Conservation (phyloP, 1,140 invertebrate species). For the Ceratosolen solmsi region DNA sequence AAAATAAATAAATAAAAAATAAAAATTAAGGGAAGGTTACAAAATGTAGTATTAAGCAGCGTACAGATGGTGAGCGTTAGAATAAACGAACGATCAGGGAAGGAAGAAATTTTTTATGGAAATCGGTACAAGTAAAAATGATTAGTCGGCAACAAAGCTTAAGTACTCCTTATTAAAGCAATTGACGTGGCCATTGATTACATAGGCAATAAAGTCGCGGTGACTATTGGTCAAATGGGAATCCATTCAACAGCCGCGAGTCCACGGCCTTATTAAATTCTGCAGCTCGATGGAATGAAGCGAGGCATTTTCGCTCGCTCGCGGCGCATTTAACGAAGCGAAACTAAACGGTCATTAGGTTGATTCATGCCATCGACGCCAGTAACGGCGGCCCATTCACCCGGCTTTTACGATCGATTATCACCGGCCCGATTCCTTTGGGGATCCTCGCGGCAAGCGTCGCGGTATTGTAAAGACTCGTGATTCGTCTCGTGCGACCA, state of each 20-base stretch:
- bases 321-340: conserved; percentile 40
- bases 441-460: conserved; percentile 26
- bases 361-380: conserved; percentile 56
- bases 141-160: neutral
- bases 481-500: neutral
- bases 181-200: neutral
- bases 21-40: too few relatives aligned
- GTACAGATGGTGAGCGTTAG: too few relatives aligned
- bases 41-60: too few relatives aligned
- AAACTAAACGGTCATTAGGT: conserved; percentile 52
- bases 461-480: conserved; percentile 41
- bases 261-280: conserved; percentile 36
- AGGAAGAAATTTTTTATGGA: neutral
- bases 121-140: neutral
- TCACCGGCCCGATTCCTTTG: conserved; percentile 56
- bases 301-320: neutral
- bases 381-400: conserved; percentile 58
- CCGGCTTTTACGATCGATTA: conserved; percentile 70
- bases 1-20: too few relatives aligned
- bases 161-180: neutral
- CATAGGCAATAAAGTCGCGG: neutral
- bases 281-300: neutral
- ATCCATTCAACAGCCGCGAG: neutral
- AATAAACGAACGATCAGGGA: too few relatives aligned
- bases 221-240: neutral